phyloP scores from a whole-genome alignment of 1,140 invertebrate species.

The Drosophila navojoa region DNA sequence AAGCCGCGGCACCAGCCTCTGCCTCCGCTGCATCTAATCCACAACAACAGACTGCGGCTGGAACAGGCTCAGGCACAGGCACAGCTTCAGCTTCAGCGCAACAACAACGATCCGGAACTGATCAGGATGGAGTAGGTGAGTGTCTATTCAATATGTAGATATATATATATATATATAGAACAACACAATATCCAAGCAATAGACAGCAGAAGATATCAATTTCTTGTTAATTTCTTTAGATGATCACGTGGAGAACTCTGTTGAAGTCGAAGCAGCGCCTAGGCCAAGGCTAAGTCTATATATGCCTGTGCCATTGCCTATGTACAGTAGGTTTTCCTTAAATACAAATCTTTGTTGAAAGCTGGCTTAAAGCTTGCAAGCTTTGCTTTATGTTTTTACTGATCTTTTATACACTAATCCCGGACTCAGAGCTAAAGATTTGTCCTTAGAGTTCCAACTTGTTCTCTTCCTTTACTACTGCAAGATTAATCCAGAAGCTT shows the following conservation, averaged over 20 bases:
- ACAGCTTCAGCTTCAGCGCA: too few relatives aligned
- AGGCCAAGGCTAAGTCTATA: slow-evolving; percentile 67
- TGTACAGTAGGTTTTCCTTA: slow-evolving; percentile 55
- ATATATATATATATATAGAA: too few relatives aligned
- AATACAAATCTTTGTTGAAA: not conserved
- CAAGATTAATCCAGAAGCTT: too few relatives aligned
- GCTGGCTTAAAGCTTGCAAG: too few relatives aligned
- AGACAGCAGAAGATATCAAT: not conserved
- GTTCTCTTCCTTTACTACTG: too few relatives aligned
- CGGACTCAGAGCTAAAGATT: too few relatives aligned
- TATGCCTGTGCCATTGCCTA: slow-evolving; percentile 64
- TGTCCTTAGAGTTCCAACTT: too few relatives aligned
- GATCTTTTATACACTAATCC: too few relatives aligned
- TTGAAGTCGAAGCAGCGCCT: slow-evolving; percentile 12
- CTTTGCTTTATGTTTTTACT: too few relatives aligned
- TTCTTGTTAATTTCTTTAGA: slow-evolving; percentile 55
- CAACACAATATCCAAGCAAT: not conserved
- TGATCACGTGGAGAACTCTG: slow-evolving; percentile 38
- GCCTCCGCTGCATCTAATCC: not conserved
- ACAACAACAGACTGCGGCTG: not conserved
- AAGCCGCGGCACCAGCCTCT: not conserved
- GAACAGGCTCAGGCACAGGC: not conserved
- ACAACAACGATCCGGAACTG: not conserved
- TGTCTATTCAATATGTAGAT: too few relatives aligned
- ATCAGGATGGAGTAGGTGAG: too few relatives aligned